Evolutionary conservation across 2,888 invertebrate genomes (phyloP).

Genomic region (Leptinotarsa juncta): DNA sequence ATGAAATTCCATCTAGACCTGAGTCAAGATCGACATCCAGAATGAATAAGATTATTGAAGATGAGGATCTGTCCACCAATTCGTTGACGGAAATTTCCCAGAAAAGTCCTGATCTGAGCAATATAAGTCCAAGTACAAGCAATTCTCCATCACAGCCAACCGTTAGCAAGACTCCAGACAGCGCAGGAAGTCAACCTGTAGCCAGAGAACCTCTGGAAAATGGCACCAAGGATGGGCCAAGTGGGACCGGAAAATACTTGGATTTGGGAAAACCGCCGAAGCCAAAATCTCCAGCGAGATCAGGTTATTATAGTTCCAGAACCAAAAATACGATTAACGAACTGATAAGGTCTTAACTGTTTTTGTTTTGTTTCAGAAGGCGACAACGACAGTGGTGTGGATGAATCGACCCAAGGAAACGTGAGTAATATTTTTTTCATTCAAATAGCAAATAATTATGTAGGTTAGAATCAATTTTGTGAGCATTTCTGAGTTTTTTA

Average conservation of each 20-base stretch:
- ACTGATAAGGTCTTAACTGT: background rate
- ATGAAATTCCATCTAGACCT: constrained; percentile 55
- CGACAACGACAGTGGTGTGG: constrained; percentile 85
- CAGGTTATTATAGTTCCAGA: constrained; percentile 47
- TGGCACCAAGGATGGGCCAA: constrained; percentile 31
- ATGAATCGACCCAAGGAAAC: constrained; percentile 84
- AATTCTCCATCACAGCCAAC: constrained; percentile 59
- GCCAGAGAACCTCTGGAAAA: constrained; percentile 16
- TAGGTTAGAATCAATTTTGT: too few relatives aligned
- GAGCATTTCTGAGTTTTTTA: too few relatives aligned
- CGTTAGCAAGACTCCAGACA: constrained; percentile 59
- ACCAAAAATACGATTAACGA: background rate
- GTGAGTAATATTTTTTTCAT: constrained; percentile 67
- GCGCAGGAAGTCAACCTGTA: constrained; percentile 42
- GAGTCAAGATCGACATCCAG: constrained; percentile 57
- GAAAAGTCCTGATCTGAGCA: constrained; percentile 58
- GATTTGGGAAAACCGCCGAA: constrained; percentile 43
- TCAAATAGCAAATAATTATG: too few relatives aligned
- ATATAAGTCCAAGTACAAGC: constrained; percentile 53
- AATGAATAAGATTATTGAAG: constrained; percentile 58
- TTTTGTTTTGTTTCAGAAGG: constrained; percentile 74
- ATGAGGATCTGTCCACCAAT: constrained; percentile 50
- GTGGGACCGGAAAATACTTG: constrained; percentile 31
- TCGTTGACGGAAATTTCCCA: constrained; percentile 44
- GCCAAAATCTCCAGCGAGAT: constrained; percentile 47